These are phyloP conservation scores for Dipodomys stephensi DNA, from an alignment of 2,113 vertebrate species.

Conservation along the genomic window DNA sequence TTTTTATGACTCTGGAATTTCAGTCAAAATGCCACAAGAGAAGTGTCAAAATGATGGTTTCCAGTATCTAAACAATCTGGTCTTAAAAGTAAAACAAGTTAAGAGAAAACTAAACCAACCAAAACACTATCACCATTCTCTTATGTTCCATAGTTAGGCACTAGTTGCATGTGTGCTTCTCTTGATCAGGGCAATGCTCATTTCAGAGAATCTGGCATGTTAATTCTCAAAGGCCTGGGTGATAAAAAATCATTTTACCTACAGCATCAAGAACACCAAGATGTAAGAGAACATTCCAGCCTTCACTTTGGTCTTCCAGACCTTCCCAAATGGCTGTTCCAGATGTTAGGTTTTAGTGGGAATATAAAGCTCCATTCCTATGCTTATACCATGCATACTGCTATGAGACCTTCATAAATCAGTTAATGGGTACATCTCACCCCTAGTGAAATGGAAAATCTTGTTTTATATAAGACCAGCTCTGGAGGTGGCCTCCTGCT, in stretches of 20 bases:
- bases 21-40: constrained; percentile 42
- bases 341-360: neutral
- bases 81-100: constrained; percentile 29
- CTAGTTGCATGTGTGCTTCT: neutral
- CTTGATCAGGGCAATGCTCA: neutral
- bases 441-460: neutral
- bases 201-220: neutral
- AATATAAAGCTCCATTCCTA: neutral
- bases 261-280: neutral
- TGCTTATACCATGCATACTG: neutral
- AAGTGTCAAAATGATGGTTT: constrained; percentile 44
- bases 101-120: neutral
- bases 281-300: neutral
- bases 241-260: constrained; percentile 46
- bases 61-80: constrained; percentile 8
- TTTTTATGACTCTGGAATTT: constrained; percentile 34
- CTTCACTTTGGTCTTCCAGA: neutral
- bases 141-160: neutral
- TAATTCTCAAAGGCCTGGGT: neutral
- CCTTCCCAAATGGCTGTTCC: neutral
- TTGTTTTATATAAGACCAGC: neutral
- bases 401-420: neutral
- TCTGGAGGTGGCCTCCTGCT: neutral
- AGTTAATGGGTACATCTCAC: neutral
- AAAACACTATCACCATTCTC: constrained; percentile 23